phyloP scores from a whole-genome alignment of 2,888 invertebrate species.

The Chymomyza amoena region DNA sequence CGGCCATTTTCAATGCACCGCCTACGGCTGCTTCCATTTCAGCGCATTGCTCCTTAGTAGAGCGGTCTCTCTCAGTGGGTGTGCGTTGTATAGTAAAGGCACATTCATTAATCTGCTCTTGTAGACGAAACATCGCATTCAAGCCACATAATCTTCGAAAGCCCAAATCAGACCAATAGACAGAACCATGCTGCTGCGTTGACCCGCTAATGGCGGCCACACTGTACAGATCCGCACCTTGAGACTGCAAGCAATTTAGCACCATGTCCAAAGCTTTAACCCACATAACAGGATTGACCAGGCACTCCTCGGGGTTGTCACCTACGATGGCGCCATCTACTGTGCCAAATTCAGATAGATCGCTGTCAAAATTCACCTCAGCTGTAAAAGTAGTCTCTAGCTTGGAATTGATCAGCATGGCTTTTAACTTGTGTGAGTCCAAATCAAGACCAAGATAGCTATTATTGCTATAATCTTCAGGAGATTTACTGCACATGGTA shows the following conservation, averaged over 20 bases:
- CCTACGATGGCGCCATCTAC: constrained; percentile 79
- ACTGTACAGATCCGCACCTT: constrained; percentile 88
- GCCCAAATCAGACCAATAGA: constrained; percentile 50
- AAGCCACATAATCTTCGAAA: constrained; percentile 45
- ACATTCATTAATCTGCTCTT: constrained; percentile 45
- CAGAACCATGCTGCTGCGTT: constrained; percentile 82
- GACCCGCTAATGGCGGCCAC: constrained; percentile 91
- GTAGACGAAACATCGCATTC: constrained; percentile 24
- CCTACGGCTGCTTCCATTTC: constrained; percentile 38
- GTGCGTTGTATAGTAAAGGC: constrained; percentile 28
- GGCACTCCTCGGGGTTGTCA: constrained; percentile 70
- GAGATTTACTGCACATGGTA: constrained; percentile 43
- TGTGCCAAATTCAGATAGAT: constrained; percentile 89
- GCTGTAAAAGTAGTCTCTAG: constrained; percentile 86
- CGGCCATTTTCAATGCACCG: constrained; percentile 3
- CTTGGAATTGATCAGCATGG: constrained; percentile 86
- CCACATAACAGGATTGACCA: constrained; percentile 93
- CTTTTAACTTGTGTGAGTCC: constrained; percentile 85
- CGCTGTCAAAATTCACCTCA: constrained; percentile 91
- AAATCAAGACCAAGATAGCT: constrained; percentile 48
- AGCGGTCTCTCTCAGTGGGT: constrained; percentile 19
- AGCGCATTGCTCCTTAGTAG: constrained; percentile 9
- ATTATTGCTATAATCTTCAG: constrained; percentile 33
- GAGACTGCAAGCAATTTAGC: constrained; percentile 87
- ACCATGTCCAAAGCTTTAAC: constrained; percentile 95